Evolutionary conservation across 2,797 vertebrate genomes (phyloP).

Genomic region (Amazona finschi): DNA sequence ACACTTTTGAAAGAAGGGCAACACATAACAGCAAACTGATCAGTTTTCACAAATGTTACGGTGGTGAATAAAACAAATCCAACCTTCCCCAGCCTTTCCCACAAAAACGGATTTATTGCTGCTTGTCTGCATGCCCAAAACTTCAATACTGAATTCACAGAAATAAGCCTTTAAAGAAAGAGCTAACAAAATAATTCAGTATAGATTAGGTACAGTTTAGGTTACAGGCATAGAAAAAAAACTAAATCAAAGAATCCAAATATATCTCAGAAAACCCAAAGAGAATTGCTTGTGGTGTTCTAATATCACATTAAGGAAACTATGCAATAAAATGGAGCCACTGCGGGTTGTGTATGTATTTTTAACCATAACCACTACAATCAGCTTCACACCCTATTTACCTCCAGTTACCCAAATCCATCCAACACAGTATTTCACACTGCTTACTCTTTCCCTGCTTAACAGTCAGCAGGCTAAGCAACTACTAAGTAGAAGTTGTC

Average conservation of each 20-base stretch:
- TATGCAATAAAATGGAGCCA: not conserved
- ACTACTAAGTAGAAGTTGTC: not conserved
- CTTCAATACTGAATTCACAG: rapidly evolving
- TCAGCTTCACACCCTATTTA: not conserved
- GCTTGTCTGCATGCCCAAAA: not conserved
- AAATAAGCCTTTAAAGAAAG: not conserved
- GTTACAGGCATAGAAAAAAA: not conserved
- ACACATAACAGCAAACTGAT: not conserved
- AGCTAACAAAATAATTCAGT: not conserved
- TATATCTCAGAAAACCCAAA: not conserved
- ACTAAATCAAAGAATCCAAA: not conserved
- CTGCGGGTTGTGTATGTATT: not conserved
- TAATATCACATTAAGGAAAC: not conserved
- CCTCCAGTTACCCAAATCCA: not conserved
- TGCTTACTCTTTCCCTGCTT: not conserved
- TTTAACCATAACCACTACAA: not conserved
- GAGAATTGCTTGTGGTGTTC: not conserved
- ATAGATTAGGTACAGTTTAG: not conserved
- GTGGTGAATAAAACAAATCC: not conserved
- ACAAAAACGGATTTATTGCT: not conserved
- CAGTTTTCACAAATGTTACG: not conserved
- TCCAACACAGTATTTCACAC: not conserved
- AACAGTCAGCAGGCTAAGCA: not conserved
- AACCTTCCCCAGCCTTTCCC: not conserved
- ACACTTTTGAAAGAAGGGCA: not conserved